phyloP scores from a whole-genome alignment of 2,888 invertebrate species.

The Phragmatobia fuliginosa region DNA sequence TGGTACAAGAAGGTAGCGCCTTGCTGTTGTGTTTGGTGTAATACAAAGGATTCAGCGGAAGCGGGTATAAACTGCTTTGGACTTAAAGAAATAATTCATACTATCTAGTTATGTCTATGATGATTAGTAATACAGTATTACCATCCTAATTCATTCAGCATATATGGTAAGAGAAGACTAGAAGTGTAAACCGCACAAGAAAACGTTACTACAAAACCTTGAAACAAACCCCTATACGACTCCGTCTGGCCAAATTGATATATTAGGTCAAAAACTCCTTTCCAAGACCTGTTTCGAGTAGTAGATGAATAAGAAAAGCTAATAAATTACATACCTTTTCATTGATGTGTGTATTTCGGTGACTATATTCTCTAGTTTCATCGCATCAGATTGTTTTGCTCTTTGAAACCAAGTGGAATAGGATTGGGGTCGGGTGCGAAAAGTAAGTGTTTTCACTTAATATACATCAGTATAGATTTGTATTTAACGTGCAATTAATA shows the following conservation, averaged over 20 bases:
- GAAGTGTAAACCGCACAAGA: no score
- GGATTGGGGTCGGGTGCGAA: background rate
- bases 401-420: background rate
- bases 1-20: conserved; percentile 74
- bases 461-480: background rate
- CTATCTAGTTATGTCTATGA: no score
- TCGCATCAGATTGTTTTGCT: background rate
- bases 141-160: no score
- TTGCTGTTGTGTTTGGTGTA: conserved; percentile 49
- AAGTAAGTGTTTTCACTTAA: background rate
- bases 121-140: no score
- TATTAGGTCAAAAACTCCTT: no score
- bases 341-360: background rate
- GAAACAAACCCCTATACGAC: no score
- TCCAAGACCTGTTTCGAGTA: no score
- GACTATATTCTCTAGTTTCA: background rate
- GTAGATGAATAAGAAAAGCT: no score
- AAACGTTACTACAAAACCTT: no score
- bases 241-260: no score
- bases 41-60: conserved; percentile 20
- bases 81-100: background rate
- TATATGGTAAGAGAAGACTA: no score
- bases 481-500: background rate
- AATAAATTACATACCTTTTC: background rate
- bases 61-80: background rate